Evolutionary conservation across 1,140 invertebrate genomes (phyloP).

Genomic region (Ooceraea biroi): DNA sequence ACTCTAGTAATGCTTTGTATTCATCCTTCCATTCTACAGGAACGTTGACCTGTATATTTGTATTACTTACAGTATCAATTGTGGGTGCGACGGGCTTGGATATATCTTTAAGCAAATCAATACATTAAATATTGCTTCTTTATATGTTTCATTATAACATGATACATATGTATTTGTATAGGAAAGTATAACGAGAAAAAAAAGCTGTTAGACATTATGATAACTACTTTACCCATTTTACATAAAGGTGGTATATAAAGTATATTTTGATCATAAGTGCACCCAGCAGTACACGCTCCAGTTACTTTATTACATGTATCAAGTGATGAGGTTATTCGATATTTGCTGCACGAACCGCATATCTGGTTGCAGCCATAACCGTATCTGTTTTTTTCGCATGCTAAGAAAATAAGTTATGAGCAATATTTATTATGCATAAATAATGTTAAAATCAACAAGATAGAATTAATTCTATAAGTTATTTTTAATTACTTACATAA

Average conservation of each 20-base stretch:
- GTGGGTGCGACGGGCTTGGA: neutral
- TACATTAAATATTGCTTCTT: neutral
- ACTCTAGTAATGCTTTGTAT: slow-evolving; percentile 17
- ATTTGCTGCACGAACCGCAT: slow-evolving; percentile 63
- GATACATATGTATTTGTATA: neutral
- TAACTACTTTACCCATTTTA: slow-evolving; percentile 62
- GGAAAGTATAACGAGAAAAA: neutral
- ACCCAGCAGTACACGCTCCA: slow-evolving; percentile 47
- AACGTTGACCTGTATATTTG: neutral
- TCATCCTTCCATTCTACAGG: slow-evolving; percentile 11
- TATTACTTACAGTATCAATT: slow-evolving; percentile 38
- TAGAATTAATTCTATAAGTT: neutral
- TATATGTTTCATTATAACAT: neutral
- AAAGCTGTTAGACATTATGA: neutral
- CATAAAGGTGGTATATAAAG: slow-evolving; percentile 65
- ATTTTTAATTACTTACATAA: slow-evolving; percentile 29
- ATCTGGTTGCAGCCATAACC: slow-evolving; percentile 56
- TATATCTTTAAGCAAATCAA: slow-evolving; percentile 44
- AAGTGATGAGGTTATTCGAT: too few species aligned
- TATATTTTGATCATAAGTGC: neutral
- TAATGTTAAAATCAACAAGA: neutral
- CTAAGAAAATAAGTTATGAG: slow-evolving; percentile 37
- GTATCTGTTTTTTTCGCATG: slow-evolving; percentile 27
- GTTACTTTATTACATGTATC: slow-evolving; percentile 46
- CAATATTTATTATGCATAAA: neutral